These are phyloP conservation scores for Girardinus metallicus DNA, from an alignment of 2,797 vertebrate genomes.

Conservation along the genomic window DNA sequence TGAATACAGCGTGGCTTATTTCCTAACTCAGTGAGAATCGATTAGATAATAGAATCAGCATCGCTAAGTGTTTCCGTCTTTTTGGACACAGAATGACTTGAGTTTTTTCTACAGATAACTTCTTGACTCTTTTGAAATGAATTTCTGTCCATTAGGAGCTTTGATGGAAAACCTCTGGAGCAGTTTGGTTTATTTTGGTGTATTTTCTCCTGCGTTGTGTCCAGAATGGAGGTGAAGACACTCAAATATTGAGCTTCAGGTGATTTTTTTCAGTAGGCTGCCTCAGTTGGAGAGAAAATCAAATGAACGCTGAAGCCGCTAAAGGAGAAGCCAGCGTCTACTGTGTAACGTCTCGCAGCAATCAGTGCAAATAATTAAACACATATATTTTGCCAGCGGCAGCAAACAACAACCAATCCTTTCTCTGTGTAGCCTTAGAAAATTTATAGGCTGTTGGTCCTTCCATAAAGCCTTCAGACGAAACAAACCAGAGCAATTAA, in stretches of 20 bases:
- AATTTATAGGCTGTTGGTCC: conserved; percentile 5
- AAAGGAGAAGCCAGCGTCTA: background rate
- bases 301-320: background rate
- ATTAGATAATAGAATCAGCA: too few relatives aligned
- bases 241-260: conserved; percentile 4
- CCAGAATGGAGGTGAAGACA: background rate
- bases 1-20: too few relatives aligned
- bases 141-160: background rate
- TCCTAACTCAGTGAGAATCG: too few relatives aligned
- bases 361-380: conserved; percentile 24
- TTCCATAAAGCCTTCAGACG: conserved; percentile 6
- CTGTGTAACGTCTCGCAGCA: background rate
- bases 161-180: background rate
- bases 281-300: conserved; percentile 3
- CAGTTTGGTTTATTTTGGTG: background rate
- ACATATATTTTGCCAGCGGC: conserved; percentile 19
- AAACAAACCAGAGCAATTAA: conserved; percentile 2
- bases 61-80: too few relatives aligned
- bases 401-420: conserved; percentile 7
- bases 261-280: background rate
- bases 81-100: background rate
- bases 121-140: background rate
- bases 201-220: background rate
- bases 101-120: background rate
- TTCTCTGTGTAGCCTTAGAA: conserved; percentile 3